Evolutionary conservation across 2,888 invertebrate species (phyloP), one percentile per base, ranked within the genome.

Genomic region (Endotricha flammealis): DNA sequence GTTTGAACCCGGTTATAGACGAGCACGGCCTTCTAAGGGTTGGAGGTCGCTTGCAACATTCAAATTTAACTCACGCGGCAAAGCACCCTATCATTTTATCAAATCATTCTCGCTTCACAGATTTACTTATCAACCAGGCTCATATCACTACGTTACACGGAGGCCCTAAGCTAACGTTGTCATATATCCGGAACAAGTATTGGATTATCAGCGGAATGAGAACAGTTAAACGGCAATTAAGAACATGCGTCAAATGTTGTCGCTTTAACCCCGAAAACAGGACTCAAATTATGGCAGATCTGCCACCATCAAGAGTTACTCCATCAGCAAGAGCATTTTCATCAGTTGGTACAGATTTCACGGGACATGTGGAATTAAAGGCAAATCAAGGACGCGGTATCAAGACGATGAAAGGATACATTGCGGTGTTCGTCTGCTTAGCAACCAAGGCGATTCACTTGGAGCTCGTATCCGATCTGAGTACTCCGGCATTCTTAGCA

Each of bases 401-500:
- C 2, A 42, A 39, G 12, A 42, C 48, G 1, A 14, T 27, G 1
- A 46, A 46, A 28, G 36, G 32, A 1, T 36, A 39, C 13, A 17
- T 39, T 2, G 34, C 34, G 1, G 17, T 39, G 1, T 32, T 38
- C 23, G 22, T 38, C 1, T 34, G 31, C 11, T 8, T 39, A 8
- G 4, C 30, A 4, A 39, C 36, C 3, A 39, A 39, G 12, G 35
- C 36, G 1, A 9, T 39, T 5, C 36, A 35, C 14, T 6, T 39
- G 7, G 34, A 39, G 9, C 5, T 39, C 4, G 39, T 39, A 0
- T 27, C 34, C 0, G 49, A 50, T 25, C 14, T 51, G 0, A 40
- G 36, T 2, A 36, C 43, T 2, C 39, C 40, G 29, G 11, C 44
- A n/a, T 53, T 48, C 27, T n/a, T 53, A 5, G 42, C 44, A n/a